Base-by-base conservation (phyloP, 23 tunicate genomes). In the Diplosoma virens region DNA sequence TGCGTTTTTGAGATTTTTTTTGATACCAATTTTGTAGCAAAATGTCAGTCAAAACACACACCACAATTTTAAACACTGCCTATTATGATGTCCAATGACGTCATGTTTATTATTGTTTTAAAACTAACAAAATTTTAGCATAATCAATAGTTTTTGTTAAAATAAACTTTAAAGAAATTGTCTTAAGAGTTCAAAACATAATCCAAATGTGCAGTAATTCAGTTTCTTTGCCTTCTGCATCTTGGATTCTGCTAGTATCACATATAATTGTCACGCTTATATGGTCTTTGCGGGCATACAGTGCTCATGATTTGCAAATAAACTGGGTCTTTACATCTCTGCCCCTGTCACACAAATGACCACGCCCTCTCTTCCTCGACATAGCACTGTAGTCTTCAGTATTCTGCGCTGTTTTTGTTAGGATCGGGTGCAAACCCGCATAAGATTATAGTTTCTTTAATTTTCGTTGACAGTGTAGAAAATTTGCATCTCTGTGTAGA, bases 381-480 rank as follows among this genome's bases (percentile, higher is more conserved):
- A 56, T 56, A 56, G 63, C 63, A 56, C 63, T 56, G 63, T 56
- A 56, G 24, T 56, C 63, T 56, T 56, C 63, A 20, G 63, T 56
- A 16, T 56, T 56, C 63, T 25, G 21, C 63, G 25, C 25, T 56
- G 63, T n/a, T n/a, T n/a, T n/a, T n/a, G n/a, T n/a, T n/a, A n/a
- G n/a, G n/a, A n/a, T n/a, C 50, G 50, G 50, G 14, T 41, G 14
- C 50, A 41, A 41, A 41, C 50, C 50, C 9, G 14, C 50, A 41
- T n/a, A n/a, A n/a, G n/a, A n/a, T n/a, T n/a, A n/a, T n/a, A n/a
- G n/a, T n/a, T n/a, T n/a, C n/a, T n/a, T n/a, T n/a, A n/a, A n/a
- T n/a, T n/a, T n/a, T n/a, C n/a, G n/a, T n/a, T n/a, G n/a, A n/a
- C n/a, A n/a, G n/a, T n/a, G n/a, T n/a, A n/a, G n/a, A n/a, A n/a